Percentiles rank a stretch among this genome's conserved stretches.
Conservation (phyloP, 2,113 vertebrate genomes). For the Pluvialis apricaria region DNA sequence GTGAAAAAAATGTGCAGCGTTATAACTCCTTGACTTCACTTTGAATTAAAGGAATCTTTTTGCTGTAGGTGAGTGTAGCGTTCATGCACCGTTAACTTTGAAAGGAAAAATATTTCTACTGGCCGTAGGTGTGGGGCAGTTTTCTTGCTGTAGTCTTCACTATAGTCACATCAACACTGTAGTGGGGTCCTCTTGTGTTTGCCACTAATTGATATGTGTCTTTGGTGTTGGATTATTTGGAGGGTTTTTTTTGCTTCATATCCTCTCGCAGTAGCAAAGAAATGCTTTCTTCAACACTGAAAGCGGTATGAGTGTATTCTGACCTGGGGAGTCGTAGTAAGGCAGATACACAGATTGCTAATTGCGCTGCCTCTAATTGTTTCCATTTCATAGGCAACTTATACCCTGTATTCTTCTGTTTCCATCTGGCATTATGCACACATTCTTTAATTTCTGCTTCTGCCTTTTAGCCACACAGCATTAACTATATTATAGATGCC, state of each 20-base stretch:
- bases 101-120: not conserved
- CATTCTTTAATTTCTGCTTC: not conserved
- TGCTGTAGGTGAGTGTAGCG: not conserved
- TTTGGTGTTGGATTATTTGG: not conserved
- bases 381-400: not conserved
- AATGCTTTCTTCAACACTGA: not conserved
- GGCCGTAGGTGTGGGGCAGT: not conserved
- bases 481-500: not conserved
- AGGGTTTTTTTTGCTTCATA: not conserved
- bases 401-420: not conserved
- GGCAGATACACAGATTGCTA: constrained; percentile 43
- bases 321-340: not conserved
- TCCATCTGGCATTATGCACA: not conserved
- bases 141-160: not conserved
- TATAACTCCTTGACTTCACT: not conserved
- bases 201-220: not conserved
- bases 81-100: not conserved
- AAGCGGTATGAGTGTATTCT: not conserved
- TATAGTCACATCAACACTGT: not conserved
- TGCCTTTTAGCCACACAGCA: not conserved
- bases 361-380: not conserved
- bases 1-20: not conserved
- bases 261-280: not conserved
- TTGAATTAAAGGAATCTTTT: not conserved
- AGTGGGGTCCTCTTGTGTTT: not conserved